Evolutionary conservation across 1,140 invertebrate species (phyloP).

Genomic region (Venustaconcha ellipsiformis): DNA sequence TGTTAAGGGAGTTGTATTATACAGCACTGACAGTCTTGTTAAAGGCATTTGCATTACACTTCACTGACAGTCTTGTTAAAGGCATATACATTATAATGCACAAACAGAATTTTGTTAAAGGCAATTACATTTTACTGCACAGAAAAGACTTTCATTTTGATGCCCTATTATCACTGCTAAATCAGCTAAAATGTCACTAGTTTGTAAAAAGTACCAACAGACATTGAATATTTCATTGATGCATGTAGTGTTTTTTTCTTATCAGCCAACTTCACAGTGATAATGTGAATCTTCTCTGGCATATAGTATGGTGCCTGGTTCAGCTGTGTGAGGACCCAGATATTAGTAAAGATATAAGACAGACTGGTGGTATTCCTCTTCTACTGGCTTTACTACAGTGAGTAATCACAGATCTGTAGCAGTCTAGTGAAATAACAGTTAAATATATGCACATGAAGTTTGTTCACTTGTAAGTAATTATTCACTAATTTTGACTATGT

Average conservation of each 20-base stretch:
- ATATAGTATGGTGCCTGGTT: constrained; percentile 68
- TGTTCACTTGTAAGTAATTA: not conserved
- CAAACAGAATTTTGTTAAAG: too few species aligned
- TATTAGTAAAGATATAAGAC: constrained; percentile 64
- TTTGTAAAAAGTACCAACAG: too few species aligned
- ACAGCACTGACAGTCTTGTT: too few species aligned
- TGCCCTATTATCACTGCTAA: too few species aligned
- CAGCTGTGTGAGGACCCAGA: constrained; percentile 67
- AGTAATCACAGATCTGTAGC: constrained; percentile 27
- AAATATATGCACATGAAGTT: not conserved
- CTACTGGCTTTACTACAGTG: constrained; percentile 67
- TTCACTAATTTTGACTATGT: not conserved
- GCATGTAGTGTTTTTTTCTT: constrained; percentile 4
- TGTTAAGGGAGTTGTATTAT: too few species aligned
- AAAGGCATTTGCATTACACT: too few species aligned
- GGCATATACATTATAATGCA: too few species aligned
- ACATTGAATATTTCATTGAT: too few species aligned
- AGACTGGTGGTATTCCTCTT: constrained; percentile 67
- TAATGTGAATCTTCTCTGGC: constrained; percentile 61
- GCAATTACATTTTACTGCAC: too few species aligned
- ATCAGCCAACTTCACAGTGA: constrained; percentile 64
- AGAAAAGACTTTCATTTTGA: too few species aligned
- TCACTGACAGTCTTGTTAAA: too few species aligned
- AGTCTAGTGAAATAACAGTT: not conserved
- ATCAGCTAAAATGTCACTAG: too few species aligned